These are phyloP conservation scores for Drosophila recens DNA, from an alignment of 2,888 invertebrate genomes.

Conservation along the genomic window DNA sequence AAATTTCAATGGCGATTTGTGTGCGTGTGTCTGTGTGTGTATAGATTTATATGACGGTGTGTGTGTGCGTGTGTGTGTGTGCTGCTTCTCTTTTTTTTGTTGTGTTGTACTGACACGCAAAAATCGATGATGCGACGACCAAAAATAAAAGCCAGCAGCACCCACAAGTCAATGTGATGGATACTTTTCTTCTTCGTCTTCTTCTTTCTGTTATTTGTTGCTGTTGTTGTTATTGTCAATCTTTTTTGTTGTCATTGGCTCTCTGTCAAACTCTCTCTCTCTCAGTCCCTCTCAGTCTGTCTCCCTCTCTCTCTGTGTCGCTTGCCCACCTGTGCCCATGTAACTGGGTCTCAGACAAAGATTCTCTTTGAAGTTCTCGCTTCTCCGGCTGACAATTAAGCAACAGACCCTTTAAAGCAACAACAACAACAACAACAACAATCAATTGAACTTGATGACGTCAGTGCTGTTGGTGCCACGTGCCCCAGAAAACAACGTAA, in stretches of 20 bases:
- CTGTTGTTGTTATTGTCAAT: background rate
- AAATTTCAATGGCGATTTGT: slow-evolving; percentile 73
- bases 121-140: slow-evolving; percentile 77
- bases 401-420: slow-evolving; percentile 22
- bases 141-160: slow-evolving; percentile 70
- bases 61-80: slow-evolving; percentile 15
- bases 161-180: slow-evolving; percentile 58
- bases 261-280: background rate
- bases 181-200: slow-evolving; percentile 30
- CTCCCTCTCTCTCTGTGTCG: background rate
- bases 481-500: slow-evolving; percentile 25
- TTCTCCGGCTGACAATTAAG: slow-evolving; percentile 32
- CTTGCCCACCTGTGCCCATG: slow-evolving; percentile 26
- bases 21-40: slow-evolving; percentile 24
- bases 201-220: too few relatives aligned
- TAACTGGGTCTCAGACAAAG: slow-evolving; percentile 31
- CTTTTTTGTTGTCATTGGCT: background rate
- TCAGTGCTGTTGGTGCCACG: slow-evolving; percentile 35
- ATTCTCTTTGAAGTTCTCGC: slow-evolving; percentile 34
- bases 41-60: slow-evolving; percentile 5
- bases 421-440: slow-evolving; percentile 17
- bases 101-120: slow-evolving; percentile 46
- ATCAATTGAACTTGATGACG: slow-evolving; percentile 43
- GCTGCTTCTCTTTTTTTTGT: slow-evolving; percentile 16
- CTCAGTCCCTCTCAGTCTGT: background rate